phyloP scores from a whole-genome alignment of 2,888 invertebrate genomes.

The Suillia variegata region DNA sequence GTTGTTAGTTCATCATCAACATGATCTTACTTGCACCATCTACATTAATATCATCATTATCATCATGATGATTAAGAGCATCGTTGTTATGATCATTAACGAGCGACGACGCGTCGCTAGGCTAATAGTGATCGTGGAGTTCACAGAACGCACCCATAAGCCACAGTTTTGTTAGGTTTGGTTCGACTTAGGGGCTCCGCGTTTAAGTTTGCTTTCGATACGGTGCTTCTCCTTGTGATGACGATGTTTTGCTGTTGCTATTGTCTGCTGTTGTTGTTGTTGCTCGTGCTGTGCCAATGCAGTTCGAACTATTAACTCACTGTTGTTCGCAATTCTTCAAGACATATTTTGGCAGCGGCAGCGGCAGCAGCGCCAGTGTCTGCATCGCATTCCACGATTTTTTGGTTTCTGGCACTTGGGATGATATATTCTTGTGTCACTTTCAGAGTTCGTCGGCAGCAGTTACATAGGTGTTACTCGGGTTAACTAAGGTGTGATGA shows the following conservation, averaged over 20 bases:
- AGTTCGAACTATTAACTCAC: constrained; percentile 50
- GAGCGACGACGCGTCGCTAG: constrained; percentile 29
- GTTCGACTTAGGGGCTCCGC: too few species aligned
- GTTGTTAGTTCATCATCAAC: background rate
- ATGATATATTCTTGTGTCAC: background rate
- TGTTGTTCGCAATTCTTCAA: constrained; percentile 36
- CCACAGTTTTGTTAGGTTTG: constrained; percentile 41
- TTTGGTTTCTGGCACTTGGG: constrained; percentile 16
- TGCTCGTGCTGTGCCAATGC: constrained; percentile 30
- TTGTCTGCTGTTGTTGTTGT: constrained; percentile 11
- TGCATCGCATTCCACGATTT: constrained; percentile 39
- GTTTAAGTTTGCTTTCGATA: constrained; percentile 29
- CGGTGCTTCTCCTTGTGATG: constrained; percentile 41
- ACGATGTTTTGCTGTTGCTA: constrained; percentile 12
- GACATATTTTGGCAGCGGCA: constrained; percentile 12
- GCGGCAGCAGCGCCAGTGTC: too few species aligned
- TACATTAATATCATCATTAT: constrained; percentile 16
- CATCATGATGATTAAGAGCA: too few species aligned
- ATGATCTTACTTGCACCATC: constrained; percentile 4
- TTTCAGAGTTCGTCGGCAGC: constrained; percentile 18
- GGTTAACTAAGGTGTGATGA: constrained; percentile 53
- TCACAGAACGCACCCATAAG: constrained; percentile 62
- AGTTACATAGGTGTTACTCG: constrained; percentile 45
- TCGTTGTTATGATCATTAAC: constrained; percentile 11
- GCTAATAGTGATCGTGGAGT: constrained; percentile 60